Evolutionary conservation across 1,140 invertebrate genomes (phyloP).

Genomic region (Drosophila nikananu): DNA sequence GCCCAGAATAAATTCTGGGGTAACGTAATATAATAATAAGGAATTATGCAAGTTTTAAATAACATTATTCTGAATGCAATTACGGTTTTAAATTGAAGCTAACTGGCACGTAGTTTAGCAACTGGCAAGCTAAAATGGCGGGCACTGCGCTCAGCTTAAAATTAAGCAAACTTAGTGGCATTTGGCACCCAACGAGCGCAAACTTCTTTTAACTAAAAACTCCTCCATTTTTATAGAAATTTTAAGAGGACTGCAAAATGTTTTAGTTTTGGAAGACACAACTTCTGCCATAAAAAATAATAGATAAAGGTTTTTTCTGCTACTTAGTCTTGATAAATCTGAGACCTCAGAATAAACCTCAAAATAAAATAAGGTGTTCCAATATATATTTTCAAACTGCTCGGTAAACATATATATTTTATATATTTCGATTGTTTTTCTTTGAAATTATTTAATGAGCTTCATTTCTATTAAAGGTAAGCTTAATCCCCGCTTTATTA

Average conservation of each 20-base stretch:
- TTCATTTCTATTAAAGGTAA: too few species aligned
- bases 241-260: not conserved
- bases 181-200: too few species aligned
- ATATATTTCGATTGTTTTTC: too few species aligned
- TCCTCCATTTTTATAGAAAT: not conserved
- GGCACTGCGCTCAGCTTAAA: not conserved
- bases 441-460: too few species aligned
- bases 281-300: too few species aligned
- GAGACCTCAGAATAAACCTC: too few species aligned
- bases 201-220: too few species aligned
- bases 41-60: constrained; percentile 9
- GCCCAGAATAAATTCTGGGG: constrained; percentile 10
- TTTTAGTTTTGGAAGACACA: not conserved
- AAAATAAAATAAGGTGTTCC: too few species aligned
- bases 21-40: constrained; percentile 27
- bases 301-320: not conserved
- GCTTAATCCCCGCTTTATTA: not conserved
- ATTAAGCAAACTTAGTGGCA: not conserved
- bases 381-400: too few species aligned
- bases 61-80: too few species aligned
- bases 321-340: not conserved
- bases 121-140: not conserved
- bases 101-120: constrained; percentile 22
- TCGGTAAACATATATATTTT: too few species aligned
- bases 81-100: constrained; percentile 5